Base-by-base conservation (phyloP, 2,797 vertebrate genomes). In the Phoebastria nigripes region DNA sequence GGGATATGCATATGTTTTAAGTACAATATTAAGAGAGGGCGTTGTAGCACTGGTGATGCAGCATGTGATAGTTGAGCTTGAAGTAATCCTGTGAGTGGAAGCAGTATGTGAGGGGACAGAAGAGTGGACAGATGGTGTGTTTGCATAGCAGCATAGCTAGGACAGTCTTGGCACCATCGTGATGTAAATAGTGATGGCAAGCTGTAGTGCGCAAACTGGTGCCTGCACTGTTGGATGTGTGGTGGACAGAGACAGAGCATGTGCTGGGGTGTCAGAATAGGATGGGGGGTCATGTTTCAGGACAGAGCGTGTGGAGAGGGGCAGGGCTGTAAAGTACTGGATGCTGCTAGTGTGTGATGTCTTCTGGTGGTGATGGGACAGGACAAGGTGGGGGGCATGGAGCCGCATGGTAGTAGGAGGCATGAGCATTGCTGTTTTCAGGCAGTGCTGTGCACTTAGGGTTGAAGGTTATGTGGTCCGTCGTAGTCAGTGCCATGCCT, bases 271-370 rank as follows among this genome's bases (percentile, higher is more conserved):
- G 56, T 39, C 15, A 56, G 20, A 84, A 47, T 9, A 8, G 6
- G 44, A 9, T 1, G 0, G 2, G 12, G 10, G 2, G 1, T 9
- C 25, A 15, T 15, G 11, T 59, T 69, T 84, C 6, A 4, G 65
- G 42, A 41, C 31, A 44, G 33, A 55, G 17, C 0, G 1, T 26
- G 21, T 2, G 18, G 5, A 52, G 33, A 11, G 8, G 4, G 18
- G 3, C n/a, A 74, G 28, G 29, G 31, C 35, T 72, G 61, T 73
- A 29, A 78, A 37, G 59, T 37, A 14, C 8, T 25, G 44, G 52
- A 28, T 63, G 25, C 20, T 81, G 49, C 29, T 81, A 16, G 3
- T 2, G 24, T 12, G 8, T 46, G 42, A 9, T 42, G 5, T 21
- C 49, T 58, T 35, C 3, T 21, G 20, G 8, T 25, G 42, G 25